These are phyloP conservation scores for Campylomormyrus tamandua DNA, from an alignment of 2,113 vertebrate species.

Conservation along the genomic window DNA sequence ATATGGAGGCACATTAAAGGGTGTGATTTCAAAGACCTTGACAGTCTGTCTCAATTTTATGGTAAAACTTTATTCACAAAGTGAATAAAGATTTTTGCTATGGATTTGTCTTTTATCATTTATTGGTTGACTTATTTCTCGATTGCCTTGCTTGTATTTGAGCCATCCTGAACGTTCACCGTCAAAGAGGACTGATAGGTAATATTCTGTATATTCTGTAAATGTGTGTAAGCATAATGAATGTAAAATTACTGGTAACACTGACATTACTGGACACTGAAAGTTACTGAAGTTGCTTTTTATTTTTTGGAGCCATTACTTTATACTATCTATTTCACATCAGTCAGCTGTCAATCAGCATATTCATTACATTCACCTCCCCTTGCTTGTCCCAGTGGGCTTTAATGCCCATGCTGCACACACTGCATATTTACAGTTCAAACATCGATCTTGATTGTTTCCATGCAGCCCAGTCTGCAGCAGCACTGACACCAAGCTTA, in stretches of 20 bases:
- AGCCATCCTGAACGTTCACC: background rate
- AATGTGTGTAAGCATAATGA: background rate
- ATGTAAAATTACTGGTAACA: background rate
- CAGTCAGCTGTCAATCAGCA: background rate
- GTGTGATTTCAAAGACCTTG: background rate
- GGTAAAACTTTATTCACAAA: background rate
- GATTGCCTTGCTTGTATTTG: background rate
- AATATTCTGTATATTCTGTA: background rate
- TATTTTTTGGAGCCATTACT: background rate
- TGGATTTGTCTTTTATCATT: background rate
- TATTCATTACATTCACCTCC: background rate
- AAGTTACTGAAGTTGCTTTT: background rate
- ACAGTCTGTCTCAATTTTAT: background rate
- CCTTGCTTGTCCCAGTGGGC: background rate
- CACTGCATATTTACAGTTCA: slow-evolving; percentile 48
- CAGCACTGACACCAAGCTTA: slow-evolving; percentile 27
- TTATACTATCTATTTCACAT: background rate
- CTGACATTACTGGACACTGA: background rate
- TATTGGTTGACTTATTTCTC: background rate
- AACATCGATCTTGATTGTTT: slow-evolving; percentile 38
- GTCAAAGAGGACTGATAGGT: background rate
- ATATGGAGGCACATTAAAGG: background rate
- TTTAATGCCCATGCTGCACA: slow-evolving; percentile 21
- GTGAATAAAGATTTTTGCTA: background rate
- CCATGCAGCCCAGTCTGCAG: slow-evolving; percentile 19